phyloP scores from a whole-genome alignment of 2,113 vertebrate genomes.

The Periophthalmus modestus region DNA sequence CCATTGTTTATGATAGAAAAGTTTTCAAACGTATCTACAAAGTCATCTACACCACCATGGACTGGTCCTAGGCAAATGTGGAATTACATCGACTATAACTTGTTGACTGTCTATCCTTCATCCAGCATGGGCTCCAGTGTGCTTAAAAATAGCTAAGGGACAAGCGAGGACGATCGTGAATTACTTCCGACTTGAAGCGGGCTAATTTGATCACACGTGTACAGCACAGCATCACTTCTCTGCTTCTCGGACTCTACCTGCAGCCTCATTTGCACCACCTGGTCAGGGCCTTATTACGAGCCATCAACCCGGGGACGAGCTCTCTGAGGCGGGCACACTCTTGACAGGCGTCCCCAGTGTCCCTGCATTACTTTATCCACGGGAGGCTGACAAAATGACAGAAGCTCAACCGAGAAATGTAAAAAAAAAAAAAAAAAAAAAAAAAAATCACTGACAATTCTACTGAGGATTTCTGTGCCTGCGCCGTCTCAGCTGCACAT shows the following conservation, averaged over 20 bases:
- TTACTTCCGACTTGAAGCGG: not conserved
- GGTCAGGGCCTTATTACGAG: slow-evolving; percentile 59
- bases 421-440: slow-evolving; percentile 29
- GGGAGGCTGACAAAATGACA: slow-evolving; percentile 67
- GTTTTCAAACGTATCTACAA: no score
- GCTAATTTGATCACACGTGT: slow-evolving; percentile 17
- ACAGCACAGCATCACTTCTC: slow-evolving; percentile 3
- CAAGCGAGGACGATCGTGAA: not conserved
- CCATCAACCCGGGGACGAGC: slow-evolving; percentile 59
- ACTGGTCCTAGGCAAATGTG: no score
- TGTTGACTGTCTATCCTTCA: not conserved
- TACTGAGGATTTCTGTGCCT: slow-evolving; percentile 34
- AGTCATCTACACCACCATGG: no score
- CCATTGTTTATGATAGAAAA: no score
- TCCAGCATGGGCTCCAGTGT: not conserved
- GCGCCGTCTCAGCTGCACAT: slow-evolving; percentile 20
- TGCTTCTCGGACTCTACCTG: not conserved
- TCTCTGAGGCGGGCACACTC: slow-evolving; percentile 51
- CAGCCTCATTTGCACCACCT: slow-evolving; percentile 53
- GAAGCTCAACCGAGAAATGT: slow-evolving; percentile 39
- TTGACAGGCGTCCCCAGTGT: slow-evolving; percentile 62
- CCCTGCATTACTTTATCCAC: slow-evolving; percentile 52
- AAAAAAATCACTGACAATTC: slow-evolving; percentile 50
- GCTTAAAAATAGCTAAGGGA: not conserved
- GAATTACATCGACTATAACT: no score